Evolutionary conservation across 2,888 invertebrate species (phyloP).

Genomic region (Aspidapion aeneum): DNA sequence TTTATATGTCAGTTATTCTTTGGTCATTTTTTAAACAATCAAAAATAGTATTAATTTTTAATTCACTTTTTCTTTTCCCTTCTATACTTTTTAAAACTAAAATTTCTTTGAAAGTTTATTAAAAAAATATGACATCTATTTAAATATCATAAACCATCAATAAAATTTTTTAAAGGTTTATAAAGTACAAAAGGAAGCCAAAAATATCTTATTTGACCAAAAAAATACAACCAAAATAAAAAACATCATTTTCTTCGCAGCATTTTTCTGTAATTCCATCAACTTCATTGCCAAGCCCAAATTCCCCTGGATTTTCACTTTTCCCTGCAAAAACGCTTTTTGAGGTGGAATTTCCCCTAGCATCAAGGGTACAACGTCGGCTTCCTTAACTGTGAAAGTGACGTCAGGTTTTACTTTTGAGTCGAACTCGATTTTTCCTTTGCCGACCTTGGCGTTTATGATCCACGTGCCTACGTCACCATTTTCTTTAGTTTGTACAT

Average conservation of each 20-base stretch:
- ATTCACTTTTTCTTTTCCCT: too few species aligned
- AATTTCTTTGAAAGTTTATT: too few species aligned
- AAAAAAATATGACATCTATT: too few species aligned
- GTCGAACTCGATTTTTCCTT: constrained; percentile 79
- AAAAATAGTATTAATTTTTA: too few species aligned
- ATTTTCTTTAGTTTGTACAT: constrained; percentile 69
- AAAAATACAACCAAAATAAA: too few species aligned
- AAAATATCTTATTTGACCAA: too few species aligned
- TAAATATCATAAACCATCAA: too few species aligned
- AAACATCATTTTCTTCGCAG: constrained; percentile 63
- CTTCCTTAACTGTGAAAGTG: constrained; percentile 84
- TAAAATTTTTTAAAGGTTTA: too few species aligned
- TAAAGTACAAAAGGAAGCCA: too few species aligned
- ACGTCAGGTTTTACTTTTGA: constrained; percentile 86
- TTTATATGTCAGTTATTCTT: too few species aligned
- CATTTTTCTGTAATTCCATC: constrained; percentile 74
- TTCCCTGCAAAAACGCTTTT: constrained; percentile 95
- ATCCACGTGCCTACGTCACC: constrained; percentile 88
- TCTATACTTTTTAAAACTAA: too few species aligned
- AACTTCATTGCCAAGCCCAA: constrained; percentile 96
- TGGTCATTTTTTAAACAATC: too few species aligned
- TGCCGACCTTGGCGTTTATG: constrained; percentile 87
- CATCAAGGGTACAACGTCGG: constrained; percentile 83
- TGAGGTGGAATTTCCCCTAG: constrained; percentile 91
- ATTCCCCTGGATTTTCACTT: constrained; percentile 94